These are phyloP conservation scores for Stratiomys singularior DNA, from an alignment of 2,888 invertebrate species.

Conservation along the genomic window DNA sequence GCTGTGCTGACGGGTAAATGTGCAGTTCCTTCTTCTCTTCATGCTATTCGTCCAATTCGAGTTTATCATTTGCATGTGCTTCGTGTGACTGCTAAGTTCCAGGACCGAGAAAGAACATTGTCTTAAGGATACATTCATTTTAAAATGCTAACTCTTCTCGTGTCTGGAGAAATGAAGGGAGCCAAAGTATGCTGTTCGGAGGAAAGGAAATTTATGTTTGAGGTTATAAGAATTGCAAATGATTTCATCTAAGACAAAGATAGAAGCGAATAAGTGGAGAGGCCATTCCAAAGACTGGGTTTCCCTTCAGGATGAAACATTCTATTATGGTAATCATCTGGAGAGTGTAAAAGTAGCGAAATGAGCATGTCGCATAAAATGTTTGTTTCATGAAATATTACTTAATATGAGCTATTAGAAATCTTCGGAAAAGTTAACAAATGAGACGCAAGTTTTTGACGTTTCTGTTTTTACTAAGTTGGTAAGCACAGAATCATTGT, in stretches of 20 bases:
- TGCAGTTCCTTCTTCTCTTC: conserved; percentile 21
- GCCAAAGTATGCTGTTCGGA: conserved; percentile 3
- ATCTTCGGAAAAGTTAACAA: no score
- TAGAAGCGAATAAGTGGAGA: background rate
- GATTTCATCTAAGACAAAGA: conserved; percentile 21
- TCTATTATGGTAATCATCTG: background rate
- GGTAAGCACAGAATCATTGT: no score
- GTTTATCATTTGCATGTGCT: conserved; percentile 22
- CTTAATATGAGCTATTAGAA: no score
- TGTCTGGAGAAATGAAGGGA: background rate
- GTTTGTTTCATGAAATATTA: no score
- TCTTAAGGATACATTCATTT: conserved; percentile 12
- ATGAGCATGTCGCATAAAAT: background rate
- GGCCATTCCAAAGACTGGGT: background rate
- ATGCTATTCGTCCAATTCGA: background rate
- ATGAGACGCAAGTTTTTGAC: no score
- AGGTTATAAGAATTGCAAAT: conserved; percentile 46
- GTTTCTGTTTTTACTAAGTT: no score
- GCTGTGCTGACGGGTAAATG: background rate
- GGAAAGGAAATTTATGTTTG: conserved; percentile 42
- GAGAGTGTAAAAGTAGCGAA: background rate
- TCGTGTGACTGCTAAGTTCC: background rate
- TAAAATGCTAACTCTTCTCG: background rate
- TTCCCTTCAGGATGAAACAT: background rate
- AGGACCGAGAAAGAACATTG: background rate